Percentiles rank a stretch among this genome's conserved stretches.
Evolutionary conservation across 2,113 vertebrate genomes (phyloP).

Genomic region (Odontesthes bonariensis): DNA sequence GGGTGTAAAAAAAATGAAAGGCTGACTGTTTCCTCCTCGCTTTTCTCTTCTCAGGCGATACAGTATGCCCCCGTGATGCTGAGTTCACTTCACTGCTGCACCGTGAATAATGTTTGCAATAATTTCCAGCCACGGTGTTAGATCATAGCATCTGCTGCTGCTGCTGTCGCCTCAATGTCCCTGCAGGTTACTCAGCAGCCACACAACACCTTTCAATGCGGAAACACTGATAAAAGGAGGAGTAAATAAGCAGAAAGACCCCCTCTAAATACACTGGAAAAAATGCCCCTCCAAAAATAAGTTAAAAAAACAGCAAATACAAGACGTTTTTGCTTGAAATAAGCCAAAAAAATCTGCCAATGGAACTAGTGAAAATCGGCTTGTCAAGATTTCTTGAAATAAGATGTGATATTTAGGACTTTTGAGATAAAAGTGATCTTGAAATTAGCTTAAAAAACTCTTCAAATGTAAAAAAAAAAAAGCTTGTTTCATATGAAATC

Average conservation of each 20-base stretch:
- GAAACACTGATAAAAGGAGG: slow-evolving; percentile 49
- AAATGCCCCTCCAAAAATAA: too few relatives aligned
- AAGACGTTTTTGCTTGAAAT: too few relatives aligned
- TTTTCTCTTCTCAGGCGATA: slow-evolving; percentile 12
- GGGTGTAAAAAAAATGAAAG: slow-evolving; percentile 6
- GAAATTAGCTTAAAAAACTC: too few relatives aligned
- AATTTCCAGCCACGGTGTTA: slow-evolving; percentile 38
- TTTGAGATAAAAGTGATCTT: too few relatives aligned
- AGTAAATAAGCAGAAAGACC: slow-evolving; percentile 43
- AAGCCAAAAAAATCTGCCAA: too few relatives aligned
- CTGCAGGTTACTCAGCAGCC: slow-evolving; percentile 40
- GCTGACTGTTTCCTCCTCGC: slow-evolving; percentile 12
- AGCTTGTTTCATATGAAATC: too few relatives aligned
- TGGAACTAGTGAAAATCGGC: too few relatives aligned
- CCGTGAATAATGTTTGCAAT: slow-evolving; percentile 59
- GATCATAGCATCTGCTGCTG: slow-evolving; percentile 39
- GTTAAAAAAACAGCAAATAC: too few relatives aligned
- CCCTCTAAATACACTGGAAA: too few relatives aligned
- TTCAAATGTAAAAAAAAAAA: too few relatives aligned
- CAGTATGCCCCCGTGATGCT: neutral
- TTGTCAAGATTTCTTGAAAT: too few relatives aligned
- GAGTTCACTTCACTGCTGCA: slow-evolving; percentile 1
- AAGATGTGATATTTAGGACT: too few relatives aligned
- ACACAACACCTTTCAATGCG: slow-evolving; percentile 51
- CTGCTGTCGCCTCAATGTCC: slow-evolving; percentile 31